A percentile compares a stretch with the other conserved stretches of the same genome.
Conservation (phyloP, 2,888 invertebrate species). For the Malthinus seriepunctatus region DNA sequence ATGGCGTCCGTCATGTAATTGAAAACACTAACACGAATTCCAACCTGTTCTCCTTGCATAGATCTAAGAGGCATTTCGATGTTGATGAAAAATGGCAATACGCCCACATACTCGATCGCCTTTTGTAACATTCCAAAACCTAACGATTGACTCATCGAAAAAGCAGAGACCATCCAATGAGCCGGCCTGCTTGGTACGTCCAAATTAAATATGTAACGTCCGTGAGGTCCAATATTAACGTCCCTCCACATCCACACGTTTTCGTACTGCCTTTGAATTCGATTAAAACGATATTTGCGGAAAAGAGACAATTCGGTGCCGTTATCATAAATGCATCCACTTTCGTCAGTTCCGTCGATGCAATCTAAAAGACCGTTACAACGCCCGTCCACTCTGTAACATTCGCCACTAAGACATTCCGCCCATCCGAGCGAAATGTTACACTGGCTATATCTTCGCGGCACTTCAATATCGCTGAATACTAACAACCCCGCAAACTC, state of each 20-base stretch:
- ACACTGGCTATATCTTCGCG: slow-evolving; percentile 69
- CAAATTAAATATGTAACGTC: slow-evolving; percentile 82
- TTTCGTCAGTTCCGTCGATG: slow-evolving; percentile 83
- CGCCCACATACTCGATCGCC: slow-evolving; percentile 85
- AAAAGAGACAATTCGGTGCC: slow-evolving; percentile 72
- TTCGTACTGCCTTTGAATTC: slow-evolving; percentile 88
- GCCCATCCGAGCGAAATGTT: slow-evolving; percentile 72
- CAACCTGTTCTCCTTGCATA: slow-evolving; percentile 91
- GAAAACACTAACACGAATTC: slow-evolving; percentile 89
- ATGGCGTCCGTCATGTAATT: slow-evolving; percentile 88
- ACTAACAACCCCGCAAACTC: slow-evolving; percentile 87
- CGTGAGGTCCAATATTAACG: slow-evolving; percentile 90
- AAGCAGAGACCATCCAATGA: slow-evolving; percentile 92
- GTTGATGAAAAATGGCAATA: slow-evolving; percentile 92
- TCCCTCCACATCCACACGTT: slow-evolving; percentile 96
- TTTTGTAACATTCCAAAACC: slow-evolving; percentile 87
- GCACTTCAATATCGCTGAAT: slow-evolving; percentile 84
- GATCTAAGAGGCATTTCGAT: slow-evolving; percentile 87
- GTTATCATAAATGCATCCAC: slow-evolving; percentile 70
- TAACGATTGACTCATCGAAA: slow-evolving; percentile 83
- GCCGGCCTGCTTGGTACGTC: slow-evolving; percentile 84
- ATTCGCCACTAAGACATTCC: slow-evolving; percentile 82
- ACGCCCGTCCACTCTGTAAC: slow-evolving; percentile 73
- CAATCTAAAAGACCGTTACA: slow-evolving; percentile 84
- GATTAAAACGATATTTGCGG: slow-evolving; percentile 83